These are phyloP conservation scores for Heteromyza rotundicornis DNA, from an alignment of 2,888 invertebrate genomes.

Conservation along the genomic window DNA sequence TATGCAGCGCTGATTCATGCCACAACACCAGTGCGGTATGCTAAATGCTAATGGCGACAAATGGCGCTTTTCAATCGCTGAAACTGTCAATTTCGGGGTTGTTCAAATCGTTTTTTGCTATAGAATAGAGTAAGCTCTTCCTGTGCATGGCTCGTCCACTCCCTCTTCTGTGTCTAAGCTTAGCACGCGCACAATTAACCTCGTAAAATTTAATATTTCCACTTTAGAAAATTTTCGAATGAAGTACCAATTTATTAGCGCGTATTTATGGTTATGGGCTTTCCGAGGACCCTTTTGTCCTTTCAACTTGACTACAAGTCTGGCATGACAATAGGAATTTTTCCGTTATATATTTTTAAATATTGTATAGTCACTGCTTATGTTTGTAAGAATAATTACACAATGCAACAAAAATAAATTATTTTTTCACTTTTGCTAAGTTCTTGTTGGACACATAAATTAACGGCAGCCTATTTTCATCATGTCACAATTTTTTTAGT, in stretches of 20 bases:
- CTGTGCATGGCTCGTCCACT: neutral
- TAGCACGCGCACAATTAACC: conserved; percentile 49
- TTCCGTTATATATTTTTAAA: neutral
- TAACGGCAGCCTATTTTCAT: too few species aligned
- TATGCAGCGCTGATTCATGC: conserved; percentile 1
- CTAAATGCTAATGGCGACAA: neutral
- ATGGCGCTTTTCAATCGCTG: conserved; percentile 51
- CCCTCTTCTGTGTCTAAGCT: conserved; percentile 31
- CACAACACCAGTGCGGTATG: neutral
- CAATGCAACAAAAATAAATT: too few species aligned
- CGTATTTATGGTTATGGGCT: conserved; percentile 11
- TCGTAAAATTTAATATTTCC: conserved; percentile 53
- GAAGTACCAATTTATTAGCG: conserved; percentile 45
- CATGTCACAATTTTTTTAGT: neutral
- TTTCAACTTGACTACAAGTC: neutral
- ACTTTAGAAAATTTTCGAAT: conserved; percentile 1
- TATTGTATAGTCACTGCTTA: too few species aligned
- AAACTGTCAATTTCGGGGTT: conserved; percentile 44
- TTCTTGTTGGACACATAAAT: neutral
- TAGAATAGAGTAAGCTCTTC: neutral
- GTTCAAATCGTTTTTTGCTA: conserved; percentile 12
- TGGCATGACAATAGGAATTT: neutral
- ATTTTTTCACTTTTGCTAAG: neutral
- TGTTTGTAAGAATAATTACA: too few species aligned
- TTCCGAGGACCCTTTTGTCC: neutral